Evolutionary conservation across 37 sponge, comb jelly and placozoan species (phyloP), one percentile per base, ranked within the genome.

Genomic region (Eunapius fragilis): DNA sequence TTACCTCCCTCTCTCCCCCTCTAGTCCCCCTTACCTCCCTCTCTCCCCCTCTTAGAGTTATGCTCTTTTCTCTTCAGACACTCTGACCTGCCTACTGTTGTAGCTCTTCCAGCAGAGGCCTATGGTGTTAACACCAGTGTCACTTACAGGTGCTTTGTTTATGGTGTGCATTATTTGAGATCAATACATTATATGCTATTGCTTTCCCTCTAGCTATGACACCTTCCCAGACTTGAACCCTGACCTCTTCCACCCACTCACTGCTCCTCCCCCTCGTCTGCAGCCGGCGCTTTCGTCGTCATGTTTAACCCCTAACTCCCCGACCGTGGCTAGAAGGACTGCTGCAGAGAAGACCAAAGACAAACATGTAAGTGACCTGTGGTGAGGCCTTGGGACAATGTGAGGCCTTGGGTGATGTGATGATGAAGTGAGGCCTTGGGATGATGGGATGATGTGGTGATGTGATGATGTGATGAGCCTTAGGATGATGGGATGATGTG

Each of bases 1-100:
- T n/a, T n/a, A n/a, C n/a, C n/a, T n/a, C n/a, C n/a, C n/a, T n/a
- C n/a, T n/a, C n/a, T n/a, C n/a, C n/a, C n/a, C n/a, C n/a, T n/a
- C n/a, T n/a, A n/a, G n/a, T n/a, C n/a, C n/a, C n/a, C n/a, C n/a
- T n/a, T n/a, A n/a, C n/a, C n/a, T n/a, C n/a, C n/a, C n/a, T n/a
- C n/a, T n/a, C n/a, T n/a, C n/a, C n/a, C n/a, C n/a, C n/a, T n/a
- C n/a, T n/a, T n/a, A n/a, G n/a, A n/a, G n/a, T n/a, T n/a, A n/a
- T n/a, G n/a, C n/a, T n/a, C n/a, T n/a, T n/a, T n/a, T n/a, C n/a
- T n/a, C n/a, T n/a, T n/a, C 87, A 91, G 91, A 3, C 83, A 69
- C 17, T 87, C 87, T 26, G 91, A 91, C 72, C 87, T 91, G 22
- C 90, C 90, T 25, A 96, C 96, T 24, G 87, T 93, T 5, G 96